Conservation (phyloP, 2,888 invertebrate genomes). For the Hedychridium roseum region DNA sequence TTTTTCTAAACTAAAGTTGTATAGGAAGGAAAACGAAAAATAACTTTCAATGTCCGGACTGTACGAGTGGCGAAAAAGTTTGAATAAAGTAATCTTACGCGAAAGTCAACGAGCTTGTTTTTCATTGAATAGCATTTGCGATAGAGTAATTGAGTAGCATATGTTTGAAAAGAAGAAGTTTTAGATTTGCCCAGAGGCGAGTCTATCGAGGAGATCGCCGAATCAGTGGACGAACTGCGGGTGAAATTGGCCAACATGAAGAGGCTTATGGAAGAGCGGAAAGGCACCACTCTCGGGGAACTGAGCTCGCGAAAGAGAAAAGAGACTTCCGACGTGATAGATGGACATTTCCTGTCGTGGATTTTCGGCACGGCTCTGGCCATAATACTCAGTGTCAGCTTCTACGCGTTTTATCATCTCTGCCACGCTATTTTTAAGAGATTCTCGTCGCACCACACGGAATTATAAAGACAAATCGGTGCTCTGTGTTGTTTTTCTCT, state of each 20-base stretch:
- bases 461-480: conserved; percentile 70
- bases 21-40: too few relatives aligned
- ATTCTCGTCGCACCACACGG: conserved; percentile 82
- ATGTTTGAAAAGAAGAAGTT: too few relatives aligned
- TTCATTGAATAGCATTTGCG: too few relatives aligned
- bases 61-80: too few relatives aligned
- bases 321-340: conserved; percentile 70
- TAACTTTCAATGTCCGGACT: too few relatives aligned
- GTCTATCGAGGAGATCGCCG: conserved; percentile 62
- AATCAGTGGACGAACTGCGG: conserved; percentile 83
- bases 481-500: not conserved
- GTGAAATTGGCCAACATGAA: conserved; percentile 83
- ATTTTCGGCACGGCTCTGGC: conserved; percentile 82
- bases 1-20: too few relatives aligned
- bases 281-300: conserved; percentile 65
- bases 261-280: conserved; percentile 79
- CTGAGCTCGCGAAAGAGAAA: conserved; percentile 60
- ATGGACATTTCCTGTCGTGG: conserved; percentile 82
- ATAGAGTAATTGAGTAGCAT: too few relatives aligned
- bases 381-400: conserved; percentile 81
- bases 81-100: too few relatives aligned
- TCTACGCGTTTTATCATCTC: conserved; percentile 86
- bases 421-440: conserved; percentile 83
- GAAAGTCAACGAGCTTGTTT: too few relatives aligned
- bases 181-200: conserved; percentile 45